Evolutionary conservation across 2,113 vertebrate genomes (phyloP).

Genomic region (Myanophis thanlyinensis): DNA sequence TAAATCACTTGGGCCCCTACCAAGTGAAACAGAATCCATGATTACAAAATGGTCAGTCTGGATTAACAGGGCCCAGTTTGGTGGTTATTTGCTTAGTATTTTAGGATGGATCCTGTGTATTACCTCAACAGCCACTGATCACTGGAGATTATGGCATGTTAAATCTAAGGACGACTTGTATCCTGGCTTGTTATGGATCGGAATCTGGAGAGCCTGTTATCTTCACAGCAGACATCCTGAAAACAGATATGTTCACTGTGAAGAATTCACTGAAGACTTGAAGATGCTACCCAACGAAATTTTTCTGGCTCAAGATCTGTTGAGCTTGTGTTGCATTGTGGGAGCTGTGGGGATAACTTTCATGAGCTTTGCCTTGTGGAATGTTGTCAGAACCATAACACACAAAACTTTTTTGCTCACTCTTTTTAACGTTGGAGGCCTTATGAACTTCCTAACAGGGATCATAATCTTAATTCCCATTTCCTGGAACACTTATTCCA

Average conservation of each 20-base stretch:
- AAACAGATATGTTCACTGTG: constrained; percentile 53
- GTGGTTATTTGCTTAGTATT: constrained; percentile 54
- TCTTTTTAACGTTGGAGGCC: neutral
- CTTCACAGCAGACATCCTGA: constrained; percentile 27
- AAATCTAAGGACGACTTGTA: neutral
- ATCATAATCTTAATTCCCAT: constrained; percentile 57
- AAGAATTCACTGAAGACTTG: constrained; percentile 29
- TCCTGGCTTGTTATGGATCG: constrained; percentile 74
- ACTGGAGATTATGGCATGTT: neutral
- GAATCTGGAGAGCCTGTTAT: constrained; percentile 75
- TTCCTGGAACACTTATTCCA: constrained; percentile 64
- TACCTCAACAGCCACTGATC: constrained; percentile 29
- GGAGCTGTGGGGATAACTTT: constrained; percentile 57
- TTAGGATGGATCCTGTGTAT: constrained; percentile 72
- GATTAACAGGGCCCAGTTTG: constrained; percentile 69
- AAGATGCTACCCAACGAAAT: constrained; percentile 42
- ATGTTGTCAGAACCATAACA: constrained; percentile 46
- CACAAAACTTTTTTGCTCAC: neutral
- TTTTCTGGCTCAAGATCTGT: constrained; percentile 65
- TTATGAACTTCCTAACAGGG: constrained; percentile 58
- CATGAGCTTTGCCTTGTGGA: constrained; percentile 50
- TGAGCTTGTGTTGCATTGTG: constrained; percentile 56
- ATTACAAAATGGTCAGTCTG: constrained; percentile 64
- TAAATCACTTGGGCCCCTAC: no score
- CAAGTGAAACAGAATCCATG: neutral